A percentile compares a stretch with the other conserved stretches of the same genome.
phyloP scores from a whole-genome alignment of 2,113 vertebrate genomes.

The Trichomycterus rosablanca region DNA sequence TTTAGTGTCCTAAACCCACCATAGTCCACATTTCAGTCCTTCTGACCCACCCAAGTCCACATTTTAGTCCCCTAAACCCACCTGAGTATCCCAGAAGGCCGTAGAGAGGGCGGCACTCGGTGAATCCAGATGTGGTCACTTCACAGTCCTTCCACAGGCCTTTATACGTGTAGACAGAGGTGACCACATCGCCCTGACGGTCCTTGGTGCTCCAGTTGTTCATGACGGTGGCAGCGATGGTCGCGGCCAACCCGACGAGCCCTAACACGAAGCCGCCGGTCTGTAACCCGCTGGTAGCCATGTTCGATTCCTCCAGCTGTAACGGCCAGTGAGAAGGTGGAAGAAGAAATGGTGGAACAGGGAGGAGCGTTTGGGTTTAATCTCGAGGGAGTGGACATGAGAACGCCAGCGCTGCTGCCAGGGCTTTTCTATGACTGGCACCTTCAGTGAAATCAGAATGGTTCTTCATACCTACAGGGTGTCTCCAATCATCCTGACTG shows the following conservation, averaged over 20 bases:
- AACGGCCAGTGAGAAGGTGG: background rate
- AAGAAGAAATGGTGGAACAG: slow-evolving; percentile 19
- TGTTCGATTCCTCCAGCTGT: slow-evolving; percentile 40
- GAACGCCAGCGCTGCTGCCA: too few species aligned
- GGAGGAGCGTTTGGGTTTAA: slow-evolving; percentile 39
- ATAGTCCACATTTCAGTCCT: too few species aligned
- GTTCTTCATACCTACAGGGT: too few species aligned
- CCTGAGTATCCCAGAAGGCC: slow-evolving; percentile 86
- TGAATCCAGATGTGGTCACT: slow-evolving; percentile 76
- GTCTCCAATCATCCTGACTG: too few species aligned
- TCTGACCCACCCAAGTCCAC: too few species aligned
- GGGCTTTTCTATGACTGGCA: too few species aligned
- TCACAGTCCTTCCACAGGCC: slow-evolving; percentile 88
- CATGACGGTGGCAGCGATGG: slow-evolving; percentile 76
- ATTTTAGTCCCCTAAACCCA: too few species aligned
- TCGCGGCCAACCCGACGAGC: slow-evolving; percentile 63
- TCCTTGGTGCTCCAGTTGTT: slow-evolving; percentile 84
- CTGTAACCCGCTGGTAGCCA: slow-evolving; percentile 77
- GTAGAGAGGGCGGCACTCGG: slow-evolving; percentile 82
- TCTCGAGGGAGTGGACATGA: background rate
- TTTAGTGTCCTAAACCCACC: too few species aligned
- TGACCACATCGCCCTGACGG: slow-evolving; percentile 78
- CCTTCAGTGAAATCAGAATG: too few species aligned
- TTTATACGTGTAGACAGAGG: slow-evolving; percentile 77
- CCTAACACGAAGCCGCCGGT: slow-evolving; percentile 60